These are phyloP conservation scores for Callorhinus ursinus DNA, from an alignment of 2,113 vertebrate species.

Conservation along the genomic window DNA sequence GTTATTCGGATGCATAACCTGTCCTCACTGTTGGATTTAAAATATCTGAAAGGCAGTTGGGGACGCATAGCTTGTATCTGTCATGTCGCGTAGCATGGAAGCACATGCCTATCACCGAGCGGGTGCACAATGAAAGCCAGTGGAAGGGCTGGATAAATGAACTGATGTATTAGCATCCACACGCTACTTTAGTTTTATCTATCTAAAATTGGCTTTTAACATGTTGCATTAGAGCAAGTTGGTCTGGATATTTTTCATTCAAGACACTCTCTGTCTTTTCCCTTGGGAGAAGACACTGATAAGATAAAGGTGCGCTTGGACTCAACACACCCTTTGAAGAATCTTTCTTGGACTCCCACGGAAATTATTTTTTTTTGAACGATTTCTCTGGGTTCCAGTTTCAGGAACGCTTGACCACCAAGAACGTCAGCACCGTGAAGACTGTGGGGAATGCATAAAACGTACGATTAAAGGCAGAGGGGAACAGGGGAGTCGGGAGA, in stretches of 20 bases:
- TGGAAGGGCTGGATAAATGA: accelerated
- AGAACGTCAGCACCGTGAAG: neutral
- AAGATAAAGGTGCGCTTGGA: neutral
- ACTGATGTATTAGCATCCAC: no score
- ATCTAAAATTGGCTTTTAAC: neutral
- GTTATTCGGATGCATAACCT: no score
- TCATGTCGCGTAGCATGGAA: accelerated
- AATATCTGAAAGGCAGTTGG: neutral
- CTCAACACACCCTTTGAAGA: neutral
- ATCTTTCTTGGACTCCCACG: neutral
- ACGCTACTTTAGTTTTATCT: neutral
- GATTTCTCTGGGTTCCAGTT: neutral
- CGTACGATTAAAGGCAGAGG: neutral
- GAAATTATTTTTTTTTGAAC: neutral
- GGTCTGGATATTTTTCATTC: neutral
- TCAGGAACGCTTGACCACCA: neutral
- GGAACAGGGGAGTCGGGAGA: accelerated
- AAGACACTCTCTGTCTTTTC: neutral
- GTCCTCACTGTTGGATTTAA: neutral
- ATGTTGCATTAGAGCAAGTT: accelerated
- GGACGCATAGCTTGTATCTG: accelerated
- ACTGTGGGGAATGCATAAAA: neutral
- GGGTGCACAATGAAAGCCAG: neutral
- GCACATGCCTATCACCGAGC: accelerated
- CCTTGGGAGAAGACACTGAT: neutral